These are phyloP conservation scores for Natator depressus DNA, from an alignment of 2,113 vertebrate genomes.

Conservation along the genomic window DNA sequence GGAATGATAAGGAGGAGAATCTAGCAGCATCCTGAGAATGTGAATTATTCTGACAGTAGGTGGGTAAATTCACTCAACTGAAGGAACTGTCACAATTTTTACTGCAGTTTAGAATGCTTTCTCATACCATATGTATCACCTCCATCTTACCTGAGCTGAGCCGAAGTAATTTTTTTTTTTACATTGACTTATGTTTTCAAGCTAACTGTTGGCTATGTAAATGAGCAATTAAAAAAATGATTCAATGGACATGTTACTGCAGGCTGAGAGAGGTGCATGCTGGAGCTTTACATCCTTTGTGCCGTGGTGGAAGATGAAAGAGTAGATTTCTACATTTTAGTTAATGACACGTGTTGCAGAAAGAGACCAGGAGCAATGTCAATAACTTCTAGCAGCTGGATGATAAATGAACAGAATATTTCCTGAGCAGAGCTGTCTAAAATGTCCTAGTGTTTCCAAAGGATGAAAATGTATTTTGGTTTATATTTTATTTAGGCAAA, in stretches of 20 bases:
- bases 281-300: not conserved
- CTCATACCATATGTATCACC: not conserved
- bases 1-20: not conserved
- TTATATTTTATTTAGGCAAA: not conserved
- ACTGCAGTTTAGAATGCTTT: not conserved
- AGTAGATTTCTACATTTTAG: not conserved
- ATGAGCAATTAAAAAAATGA: not conserved
- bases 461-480: not conserved
- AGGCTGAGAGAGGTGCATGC: not conserved
- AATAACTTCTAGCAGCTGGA: not conserved
- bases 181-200: fast-evolving
- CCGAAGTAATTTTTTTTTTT: not conserved
- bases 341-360: not conserved
- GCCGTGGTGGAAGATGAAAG: not conserved
- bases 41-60: not conserved
- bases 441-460: not conserved
- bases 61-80: not conserved
- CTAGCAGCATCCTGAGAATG: not conserved
- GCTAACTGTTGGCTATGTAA: not conserved
- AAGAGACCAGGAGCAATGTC: not conserved
- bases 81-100: not conserved
- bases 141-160: not conserved
- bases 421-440: not conserved
- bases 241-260: not conserved
- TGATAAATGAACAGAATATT: not conserved